phyloP scores from a whole-genome alignment of 2,797 vertebrate genomes.

The Propithecus deckenii region DNA sequence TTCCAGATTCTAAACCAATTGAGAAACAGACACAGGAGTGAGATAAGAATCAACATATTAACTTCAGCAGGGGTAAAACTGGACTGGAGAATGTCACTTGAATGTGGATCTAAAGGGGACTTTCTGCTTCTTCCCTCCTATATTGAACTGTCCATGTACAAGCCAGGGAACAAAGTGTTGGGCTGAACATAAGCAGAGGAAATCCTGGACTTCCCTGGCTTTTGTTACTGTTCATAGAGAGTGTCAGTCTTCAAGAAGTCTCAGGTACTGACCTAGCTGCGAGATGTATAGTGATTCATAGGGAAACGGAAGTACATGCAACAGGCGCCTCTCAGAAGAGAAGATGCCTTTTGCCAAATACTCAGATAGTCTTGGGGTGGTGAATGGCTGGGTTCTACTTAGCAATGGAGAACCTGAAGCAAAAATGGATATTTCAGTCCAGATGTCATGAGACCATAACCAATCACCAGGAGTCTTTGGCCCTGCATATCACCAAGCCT shows the following conservation, averaged over 20 bases:
- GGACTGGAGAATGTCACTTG: neutral
- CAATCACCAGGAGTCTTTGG: neutral
- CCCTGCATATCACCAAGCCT: neutral
- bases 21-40: neutral
- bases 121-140: neutral
- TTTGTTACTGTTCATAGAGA: neutral
- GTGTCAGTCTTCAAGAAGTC: neutral
- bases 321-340: neutral
- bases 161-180: neutral
- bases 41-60: neutral
- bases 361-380: neutral
- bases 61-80: neutral
- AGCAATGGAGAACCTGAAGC: neutral
- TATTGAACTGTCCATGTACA: neutral
- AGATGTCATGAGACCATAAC: neutral
- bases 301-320: neutral
- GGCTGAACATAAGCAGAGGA: neutral
- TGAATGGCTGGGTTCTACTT: neutral
- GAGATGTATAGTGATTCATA: neutral
- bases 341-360: neutral
- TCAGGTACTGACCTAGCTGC: neutral
- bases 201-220: neutral
- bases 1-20: neutral
- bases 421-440: neutral
- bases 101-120: neutral